These are phyloP conservation scores for Ambastaia sidthimunki DNA, from an alignment of 2,797 vertebrate genomes.

Conservation along the genomic window DNA sequence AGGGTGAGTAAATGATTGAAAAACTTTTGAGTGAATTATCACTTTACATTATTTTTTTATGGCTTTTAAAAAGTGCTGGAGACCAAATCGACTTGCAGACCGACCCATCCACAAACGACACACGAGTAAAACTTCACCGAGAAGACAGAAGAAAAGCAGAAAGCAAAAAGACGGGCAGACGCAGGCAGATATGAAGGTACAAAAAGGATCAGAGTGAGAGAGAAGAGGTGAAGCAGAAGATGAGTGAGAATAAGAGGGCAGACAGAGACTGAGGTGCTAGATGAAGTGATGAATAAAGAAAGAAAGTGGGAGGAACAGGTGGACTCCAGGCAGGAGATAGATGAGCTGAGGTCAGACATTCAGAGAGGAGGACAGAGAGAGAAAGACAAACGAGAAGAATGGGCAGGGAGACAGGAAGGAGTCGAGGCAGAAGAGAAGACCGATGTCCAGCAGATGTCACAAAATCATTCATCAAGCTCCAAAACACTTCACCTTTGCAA, in stretches of 20 bases:
- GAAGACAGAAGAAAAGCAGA: neutral
- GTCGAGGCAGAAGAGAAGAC: conserved; percentile 46
- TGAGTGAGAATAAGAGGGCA: conserved; percentile 51
- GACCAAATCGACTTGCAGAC: neutral
- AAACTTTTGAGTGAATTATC: no score
- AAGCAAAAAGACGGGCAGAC: neutral
- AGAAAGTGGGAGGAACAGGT: conserved; percentile 58
- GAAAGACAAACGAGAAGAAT: conserved; percentile 33
- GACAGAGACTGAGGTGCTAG: conserved; percentile 51
- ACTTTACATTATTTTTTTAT: neutral
- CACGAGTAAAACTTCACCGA: neutral
- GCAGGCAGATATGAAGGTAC: neutral
- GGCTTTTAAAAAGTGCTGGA: neutral
- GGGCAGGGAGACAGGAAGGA: conserved; percentile 56
- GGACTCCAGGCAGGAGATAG: conserved; percentile 54
- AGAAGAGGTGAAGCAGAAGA: conserved; percentile 29
- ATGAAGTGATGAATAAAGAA: conserved; percentile 56
- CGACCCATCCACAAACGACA: neutral
- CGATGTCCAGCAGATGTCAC: conserved; percentile 46
- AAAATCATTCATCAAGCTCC: conserved; percentile 51
- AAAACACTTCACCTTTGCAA: conserved; percentile 17
- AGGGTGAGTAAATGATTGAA: no score
- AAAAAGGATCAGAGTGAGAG: neutral
- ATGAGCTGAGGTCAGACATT: conserved; percentile 56
- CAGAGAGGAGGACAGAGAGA: conserved; percentile 52